Evolutionary conservation across 2,888 invertebrate species (phyloP), one percentile per base, ranked within the genome.

Genomic region (Galeruca laticollis): DNA sequence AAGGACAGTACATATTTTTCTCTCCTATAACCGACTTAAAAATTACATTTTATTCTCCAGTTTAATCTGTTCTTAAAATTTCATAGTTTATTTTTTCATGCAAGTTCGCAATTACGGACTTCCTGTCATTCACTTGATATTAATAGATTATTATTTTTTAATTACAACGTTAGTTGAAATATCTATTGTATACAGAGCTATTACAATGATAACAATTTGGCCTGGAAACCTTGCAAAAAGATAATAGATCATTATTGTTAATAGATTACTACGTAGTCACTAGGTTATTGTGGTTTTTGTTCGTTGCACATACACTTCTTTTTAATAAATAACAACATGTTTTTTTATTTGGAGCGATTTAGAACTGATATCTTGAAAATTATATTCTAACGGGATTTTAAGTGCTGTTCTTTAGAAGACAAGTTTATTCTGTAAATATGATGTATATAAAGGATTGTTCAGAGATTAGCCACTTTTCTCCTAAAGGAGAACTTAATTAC

Each of bases 21-120:
- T 43, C 43, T 11, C n/a, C n/a, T 43, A 43, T 43, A 43, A 43
- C n/a, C 2, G 11, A 43, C 5, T 10, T n/a, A 43, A 3, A 13
- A 43, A 43, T 10, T 43, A 43, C 43, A 43, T 43, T 26, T 26
- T 26, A 26, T 26, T 26, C 6, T 26, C 3, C 2, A 6, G 20
- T 49, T 49, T 9, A 49, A 20, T 49, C 20, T 49, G 15, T 49
- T n/a, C 49, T 49, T 49, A 2, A 20, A 49, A 49, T 49, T 49
- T 20, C 15, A 49, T 49, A 20, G 49, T 49, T 49, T 49, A 49
- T 49, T 49, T 49, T 40, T 49, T 15, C 49, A 49, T 49, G 49
- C 15, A 49, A 18, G 49, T 18, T 18, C 5, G 49, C 49, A 49
- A 15, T 3, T 20, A 49, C 49, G 15, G 20, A 26, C 20, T 49